Conservation (phyloP, 1,140 invertebrate genomes). For the Halictus rubicundus region DNA sequence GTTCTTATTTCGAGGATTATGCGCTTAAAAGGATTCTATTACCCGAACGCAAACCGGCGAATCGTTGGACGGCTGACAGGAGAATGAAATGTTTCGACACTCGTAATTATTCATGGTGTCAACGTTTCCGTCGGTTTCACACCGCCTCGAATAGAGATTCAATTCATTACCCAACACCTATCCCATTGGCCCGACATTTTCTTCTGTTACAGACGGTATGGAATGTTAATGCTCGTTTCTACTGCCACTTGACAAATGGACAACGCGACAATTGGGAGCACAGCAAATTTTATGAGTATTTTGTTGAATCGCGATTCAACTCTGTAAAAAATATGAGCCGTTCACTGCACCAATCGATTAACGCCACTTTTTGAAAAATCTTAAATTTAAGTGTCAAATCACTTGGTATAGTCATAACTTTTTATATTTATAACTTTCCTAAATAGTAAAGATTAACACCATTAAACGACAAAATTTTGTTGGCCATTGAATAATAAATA, state of each 20-base stretch:
- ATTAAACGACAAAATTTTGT: no score
- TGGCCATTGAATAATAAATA: no score
- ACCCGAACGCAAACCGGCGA: background rate
- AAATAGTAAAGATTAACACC: no score
- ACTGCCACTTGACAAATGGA: slow-evolving; percentile 33
- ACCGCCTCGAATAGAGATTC: slow-evolving; percentile 47
- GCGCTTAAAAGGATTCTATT: background rate
- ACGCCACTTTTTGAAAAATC: no score
- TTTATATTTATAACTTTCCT: no score
- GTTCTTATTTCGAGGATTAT: background rate
- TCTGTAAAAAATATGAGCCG: no score
- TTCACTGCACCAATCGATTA: no score
- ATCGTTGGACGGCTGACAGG: slow-evolving; percentile 30
- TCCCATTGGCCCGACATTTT: slow-evolving; percentile 38
- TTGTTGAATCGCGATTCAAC: no score
- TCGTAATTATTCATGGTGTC: slow-evolving; percentile 66
- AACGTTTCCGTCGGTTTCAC: slow-evolving; percentile 48
- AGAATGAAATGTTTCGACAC: slow-evolving; percentile 65
- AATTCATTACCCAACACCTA: slow-evolving; percentile 57
- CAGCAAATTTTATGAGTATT: background rate
- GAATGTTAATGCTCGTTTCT: slow-evolving; percentile 47
- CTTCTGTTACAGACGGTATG: slow-evolving; percentile 21
- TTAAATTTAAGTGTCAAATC: no score
- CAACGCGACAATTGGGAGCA: background rate
- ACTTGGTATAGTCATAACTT: no score